Evolutionary conservation across 2,888 invertebrate genomes (phyloP), one percentile per base, ranked within the genome.

Genomic region (Minunthozetes semirufus): DNA sequence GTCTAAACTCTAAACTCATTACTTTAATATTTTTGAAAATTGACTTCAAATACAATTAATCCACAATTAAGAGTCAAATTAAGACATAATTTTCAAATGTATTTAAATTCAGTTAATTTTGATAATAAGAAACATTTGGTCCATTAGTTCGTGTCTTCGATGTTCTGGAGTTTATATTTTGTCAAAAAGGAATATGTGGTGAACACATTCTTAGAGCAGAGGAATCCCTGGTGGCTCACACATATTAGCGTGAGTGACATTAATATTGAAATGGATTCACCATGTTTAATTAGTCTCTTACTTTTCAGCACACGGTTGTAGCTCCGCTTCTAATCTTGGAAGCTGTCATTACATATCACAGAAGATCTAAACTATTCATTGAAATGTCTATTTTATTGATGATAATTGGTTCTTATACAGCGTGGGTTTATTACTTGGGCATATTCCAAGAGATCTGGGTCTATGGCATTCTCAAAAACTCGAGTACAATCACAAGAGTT

Each of bases 151-250:
- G 68, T 68, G 5, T 42, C 42, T 4, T 13, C 33, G 1, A 25
- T 46, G 42, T 68, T n/a, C 42, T 68, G 68, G 68, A 68, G 42
- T 22, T 22, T 68, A 17, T 68, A 46, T 68, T 17, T 29, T n/a
- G 42, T 68, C 0, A 42, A 68, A 15, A 42, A 68, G 13, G 38
- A 38, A 9, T 46, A n/a, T 29, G 68, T 68, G 1, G 68, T 68
- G 5, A 66, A 66, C 17, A 2, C 5, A 15, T 1, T 8, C 1
- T 4, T 25, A 1, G 19, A 63, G 22, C 2, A 11, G 5, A 6
- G 22, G 33, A 22, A 68, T 42, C 68, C 68, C 13, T 38, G 38
- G 38, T 68, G 68, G 68, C 22, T 68, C 1, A 68, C 38, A 13
- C 68, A 68, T 22, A 19, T 15, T 19, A 22, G 33, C 13, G 68